Evolutionary conservation across 1,140 invertebrate species (phyloP).

Genomic region (Drosophila orosa): DNA sequence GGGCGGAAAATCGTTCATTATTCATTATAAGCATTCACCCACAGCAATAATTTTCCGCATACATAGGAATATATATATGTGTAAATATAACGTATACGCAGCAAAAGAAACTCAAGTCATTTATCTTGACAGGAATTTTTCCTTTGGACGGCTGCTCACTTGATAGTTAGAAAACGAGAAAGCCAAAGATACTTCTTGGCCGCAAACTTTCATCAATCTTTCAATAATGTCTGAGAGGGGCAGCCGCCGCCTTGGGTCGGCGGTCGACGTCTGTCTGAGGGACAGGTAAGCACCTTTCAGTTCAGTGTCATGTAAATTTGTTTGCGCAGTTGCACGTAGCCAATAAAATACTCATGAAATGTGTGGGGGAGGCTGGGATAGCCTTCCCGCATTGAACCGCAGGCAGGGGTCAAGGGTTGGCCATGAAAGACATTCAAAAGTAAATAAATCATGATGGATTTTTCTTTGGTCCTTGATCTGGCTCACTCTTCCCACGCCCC

Average conservation of each 20-base stretch:
- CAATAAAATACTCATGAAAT: slow-evolving; percentile 71
- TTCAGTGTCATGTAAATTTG: slow-evolving; percentile 81
- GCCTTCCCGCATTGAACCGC: slow-evolving; percentile 45
- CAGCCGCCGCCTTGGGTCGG: slow-evolving; percentile 12
- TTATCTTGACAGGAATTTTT: slow-evolving; percentile 59
- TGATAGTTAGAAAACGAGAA: slow-evolving; percentile 37
- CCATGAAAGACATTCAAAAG: slow-evolving; percentile 64
- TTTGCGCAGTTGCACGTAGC: slow-evolving; percentile 80
- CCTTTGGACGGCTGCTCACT: slow-evolving; percentile 24
- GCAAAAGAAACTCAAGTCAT: slow-evolving; percentile 45
- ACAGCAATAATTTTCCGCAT: slow-evolving; percentile 71
- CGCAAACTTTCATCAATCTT: slow-evolving; percentile 77
- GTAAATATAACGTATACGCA: slow-evolving; percentile 22
- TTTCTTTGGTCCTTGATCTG: slow-evolving; percentile 67
- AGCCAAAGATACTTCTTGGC: slow-evolving; percentile 27
- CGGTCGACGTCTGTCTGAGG: not conserved
- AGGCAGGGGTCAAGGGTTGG: slow-evolving; percentile 36
- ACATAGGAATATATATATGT: not conserved
- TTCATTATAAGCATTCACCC: slow-evolving; percentile 75
- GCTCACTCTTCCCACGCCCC: slow-evolving; percentile 54
- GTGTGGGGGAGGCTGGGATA: slow-evolving; percentile 14
- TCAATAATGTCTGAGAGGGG: slow-evolving; percentile 65
- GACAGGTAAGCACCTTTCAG: slow-evolving; percentile 65
- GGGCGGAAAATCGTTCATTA: slow-evolving; percentile 76
- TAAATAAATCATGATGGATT: slow-evolving; percentile 77